Percentiles rank a stretch among this genome's conserved stretches.
Evolutionary conservation across 92 coral and sea anemone species (phyloP).

Genomic region (Diadumene lineata): DNA sequence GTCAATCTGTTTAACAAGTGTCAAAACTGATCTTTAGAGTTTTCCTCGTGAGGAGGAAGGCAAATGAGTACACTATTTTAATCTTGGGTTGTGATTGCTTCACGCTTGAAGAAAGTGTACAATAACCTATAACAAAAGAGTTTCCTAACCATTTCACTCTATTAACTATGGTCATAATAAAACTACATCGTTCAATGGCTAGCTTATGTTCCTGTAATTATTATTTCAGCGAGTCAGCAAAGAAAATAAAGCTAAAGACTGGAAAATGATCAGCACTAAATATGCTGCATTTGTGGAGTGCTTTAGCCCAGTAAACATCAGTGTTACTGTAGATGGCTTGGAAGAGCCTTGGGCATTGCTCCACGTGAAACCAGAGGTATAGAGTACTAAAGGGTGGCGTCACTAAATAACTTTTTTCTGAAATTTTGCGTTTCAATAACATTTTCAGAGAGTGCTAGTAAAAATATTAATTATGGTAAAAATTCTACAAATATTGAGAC

Average conservation of each 20-base stretch:
- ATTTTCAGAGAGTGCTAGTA: neutral
- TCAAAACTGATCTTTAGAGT: too few species aligned
- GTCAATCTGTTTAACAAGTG: too few species aligned
- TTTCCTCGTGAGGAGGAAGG: too few species aligned
- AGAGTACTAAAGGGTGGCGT: too few species aligned
- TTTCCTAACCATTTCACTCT: neutral
- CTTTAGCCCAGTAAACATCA: neutral
- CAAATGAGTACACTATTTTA: too few species aligned
- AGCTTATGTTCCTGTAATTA: neutral
- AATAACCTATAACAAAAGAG: too few species aligned
- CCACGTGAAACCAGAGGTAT: conserved; percentile 3
- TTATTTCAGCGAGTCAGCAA: neutral
- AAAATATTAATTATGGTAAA: too few species aligned
- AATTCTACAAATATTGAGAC: too few species aligned
- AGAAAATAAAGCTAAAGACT: conserved; percentile 15
- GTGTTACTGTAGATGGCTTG: conserved; percentile 7
- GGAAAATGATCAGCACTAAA: conserved; percentile 10
- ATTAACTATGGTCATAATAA: neutral
- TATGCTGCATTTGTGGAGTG: conserved; percentile 34
- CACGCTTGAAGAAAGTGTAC: too few species aligned
- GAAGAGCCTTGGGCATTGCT: conserved; percentile 19
- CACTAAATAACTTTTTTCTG: too few species aligned
- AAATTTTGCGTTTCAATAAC: neutral
- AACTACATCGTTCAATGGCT: neutral
- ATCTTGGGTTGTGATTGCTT: too few species aligned